A percentile compares a stretch with the other conserved stretches of the same genome.
phyloP scores from a whole-genome alignment of 2,888 invertebrate genomes.

The Nymphalis urticae region DNA sequence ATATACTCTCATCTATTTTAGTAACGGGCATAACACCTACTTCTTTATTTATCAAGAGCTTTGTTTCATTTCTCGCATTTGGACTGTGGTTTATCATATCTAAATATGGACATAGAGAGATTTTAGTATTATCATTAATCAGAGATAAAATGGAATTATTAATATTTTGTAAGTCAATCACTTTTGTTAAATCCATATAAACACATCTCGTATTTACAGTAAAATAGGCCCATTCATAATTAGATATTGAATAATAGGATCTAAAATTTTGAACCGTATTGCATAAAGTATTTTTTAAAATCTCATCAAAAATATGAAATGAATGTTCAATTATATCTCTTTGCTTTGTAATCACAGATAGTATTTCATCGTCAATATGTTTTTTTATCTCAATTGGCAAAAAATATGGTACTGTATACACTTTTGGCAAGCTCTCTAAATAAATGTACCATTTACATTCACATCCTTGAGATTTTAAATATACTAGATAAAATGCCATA shows the following conservation, averaged over 20 bases:
- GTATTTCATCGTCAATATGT: conserved; percentile 81
- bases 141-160: conserved; percentile 62
- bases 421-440: conserved; percentile 84
- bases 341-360: conserved; percentile 77
- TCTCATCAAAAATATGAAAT: conserved; percentile 68
- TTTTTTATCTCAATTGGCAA: conserved; percentile 79
- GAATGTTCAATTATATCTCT: conserved; percentile 71
- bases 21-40: conserved; percentile 57
- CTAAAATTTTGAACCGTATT: conserved; percentile 62
- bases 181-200: conserved; percentile 82
- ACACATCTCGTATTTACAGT: conserved; percentile 93
- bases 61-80: conserved; percentile 80
- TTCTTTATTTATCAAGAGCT: conserved; percentile 60
- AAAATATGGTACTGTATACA: conserved; percentile 86
- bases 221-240: conserved; percentile 90
- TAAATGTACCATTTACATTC: conserved; percentile 84
- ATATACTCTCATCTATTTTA: conserved; percentile 57
- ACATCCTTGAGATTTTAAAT: conserved; percentile 82
- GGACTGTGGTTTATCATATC: conserved; percentile 94
- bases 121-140: conserved; percentile 82
- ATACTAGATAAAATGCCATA: conserved; percentile 87
- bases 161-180: conserved; percentile 69
- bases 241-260: conserved; percentile 73
- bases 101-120: conserved; percentile 92
- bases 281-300: conserved; percentile 63